Evolutionary conservation across 2,113 vertebrate genomes (phyloP), one percentile per base, ranked within the genome.

Genomic region (Siniperca knerii): DNA sequence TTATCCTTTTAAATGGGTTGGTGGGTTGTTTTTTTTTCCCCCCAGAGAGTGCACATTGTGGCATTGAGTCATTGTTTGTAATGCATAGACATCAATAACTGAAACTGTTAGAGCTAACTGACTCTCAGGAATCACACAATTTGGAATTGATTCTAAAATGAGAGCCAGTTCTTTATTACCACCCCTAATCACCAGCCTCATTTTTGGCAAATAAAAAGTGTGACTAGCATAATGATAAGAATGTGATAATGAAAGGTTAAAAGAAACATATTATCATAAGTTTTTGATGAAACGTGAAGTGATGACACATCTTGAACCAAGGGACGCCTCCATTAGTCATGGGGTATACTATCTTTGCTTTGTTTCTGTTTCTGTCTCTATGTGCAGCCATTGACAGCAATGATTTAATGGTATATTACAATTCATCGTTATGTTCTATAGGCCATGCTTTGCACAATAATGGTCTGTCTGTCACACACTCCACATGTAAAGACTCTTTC

Each of bases 101-200:
- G 44, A 2, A 33, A n/a, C 5, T 68, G 48, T 58, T 61, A 15
- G 54, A 46, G 16, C 37, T 25, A 60, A 69, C 6, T 23, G 20
- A 74, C 25, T 75, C 35, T 65, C 54, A n/a, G 50, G 5, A 50
- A 60, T 72, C 8, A 54, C 2, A 21, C 18, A 75, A 40, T 74
- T 82, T 65, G 12, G 21, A 65, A 58, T n/a, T 69, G 21, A 62
- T 25, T 83, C 25, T 58, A 46, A 70, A 68, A 72, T 66, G 20
- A 25, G 33, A 74, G 50, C 54, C 42, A 77, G 16, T 20, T 64
- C 11, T 29, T 69, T 6, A 58, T 70, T 57, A n/a, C 9, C 40
- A 11, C 40, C 16, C 29, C 10, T 54, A 71, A 66, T 64, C 68
- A 61, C 64, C 75, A 61, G 16, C 25, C 71, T 50, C 23, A 60